Percentiles rank a stretch among this genome's conserved stretches.
Evolutionary conservation across 2,888 invertebrate genomes (phyloP).

Genomic region (Caenorhabditis sp.): DNA sequence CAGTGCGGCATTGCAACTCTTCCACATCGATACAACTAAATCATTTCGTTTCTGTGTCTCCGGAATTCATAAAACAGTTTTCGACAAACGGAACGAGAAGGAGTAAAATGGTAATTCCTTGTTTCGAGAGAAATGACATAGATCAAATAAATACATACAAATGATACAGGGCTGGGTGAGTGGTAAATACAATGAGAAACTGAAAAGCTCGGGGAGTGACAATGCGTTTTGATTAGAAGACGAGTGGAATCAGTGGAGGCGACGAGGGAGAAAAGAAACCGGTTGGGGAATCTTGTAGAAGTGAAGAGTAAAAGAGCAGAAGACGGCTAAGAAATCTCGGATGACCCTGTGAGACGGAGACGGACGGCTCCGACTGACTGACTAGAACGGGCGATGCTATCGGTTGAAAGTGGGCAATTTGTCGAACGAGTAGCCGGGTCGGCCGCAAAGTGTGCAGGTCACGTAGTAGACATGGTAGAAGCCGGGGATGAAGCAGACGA

Average conservation of each 20-base stretch:
- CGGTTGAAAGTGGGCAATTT: conserved; percentile 81
- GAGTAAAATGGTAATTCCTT: background rate
- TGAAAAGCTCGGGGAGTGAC: conserved; percentile 39
- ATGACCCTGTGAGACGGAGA: conserved; percentile 22
- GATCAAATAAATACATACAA: conserved; percentile 52
- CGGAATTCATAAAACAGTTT: conserved; percentile 21
- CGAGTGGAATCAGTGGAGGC: background rate
- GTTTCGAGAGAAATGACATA: conserved; percentile 8
- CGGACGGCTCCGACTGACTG: background rate
- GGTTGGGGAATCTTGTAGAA: conserved; percentile 30
- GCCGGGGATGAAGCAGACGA: conserved; percentile 80
- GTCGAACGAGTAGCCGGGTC: conserved; percentile 81
- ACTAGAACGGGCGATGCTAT: conserved; percentile 17
- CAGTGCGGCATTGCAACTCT: background rate
- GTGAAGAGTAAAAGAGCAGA: conserved; percentile 3
- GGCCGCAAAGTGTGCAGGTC: conserved; percentile 77
- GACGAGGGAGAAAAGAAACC: conserved; percentile 41
- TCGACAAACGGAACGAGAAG: background rate
- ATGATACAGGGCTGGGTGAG: conserved; percentile 15
- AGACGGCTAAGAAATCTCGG: conserved; percentile 40
- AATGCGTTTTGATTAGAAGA: conserved; percentile 34
- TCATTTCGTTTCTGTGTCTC: conserved; percentile 1
- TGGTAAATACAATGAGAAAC: background rate
- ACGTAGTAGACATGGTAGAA: conserved; percentile 82
- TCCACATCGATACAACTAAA: conserved; percentile 13